phyloP scores from a whole-genome alignment of 1,140 invertebrate genomes.

The Physella acuta region DNA sequence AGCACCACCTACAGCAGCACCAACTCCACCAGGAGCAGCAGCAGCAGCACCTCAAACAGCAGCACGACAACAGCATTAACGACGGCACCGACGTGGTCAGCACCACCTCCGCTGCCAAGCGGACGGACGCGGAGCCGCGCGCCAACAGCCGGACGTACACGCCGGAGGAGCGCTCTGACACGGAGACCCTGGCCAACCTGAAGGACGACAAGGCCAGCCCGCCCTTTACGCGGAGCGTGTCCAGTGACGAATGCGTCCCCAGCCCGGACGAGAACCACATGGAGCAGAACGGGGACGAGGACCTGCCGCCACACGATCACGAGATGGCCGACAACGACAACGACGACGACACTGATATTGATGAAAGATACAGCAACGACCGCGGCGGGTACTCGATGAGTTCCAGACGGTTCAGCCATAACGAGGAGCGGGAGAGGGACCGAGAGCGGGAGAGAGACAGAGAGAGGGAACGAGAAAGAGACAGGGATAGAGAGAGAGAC shows the following conservation, averaged over 20 bases:
- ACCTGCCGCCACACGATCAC: conserved; percentile 4
- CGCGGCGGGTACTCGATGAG: conserved; percentile 3
- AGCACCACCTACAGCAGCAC: conserved; percentile 17
- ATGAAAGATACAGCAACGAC: conserved; percentile 9
- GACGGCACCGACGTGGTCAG: conserved; percentile 23
- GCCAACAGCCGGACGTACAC: neutral
- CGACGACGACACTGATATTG: conserved; percentile 18
- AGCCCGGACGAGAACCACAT: conserved; percentile 28
- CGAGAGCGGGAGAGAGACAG: neutral
- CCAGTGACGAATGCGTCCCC: conserved; percentile 31
- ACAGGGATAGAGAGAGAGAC: neutral
- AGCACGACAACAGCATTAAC: conserved; percentile 1
- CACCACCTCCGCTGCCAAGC: conserved; percentile 10
- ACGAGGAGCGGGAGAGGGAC: conserved; percentile 5
- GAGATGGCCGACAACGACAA: conserved; percentile 17
- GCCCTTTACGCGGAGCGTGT: conserved; percentile 23
- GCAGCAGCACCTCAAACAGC: neutral
- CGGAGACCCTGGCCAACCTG: neutral
- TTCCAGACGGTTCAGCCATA: neutral
- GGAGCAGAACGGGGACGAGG: conserved; percentile 27
- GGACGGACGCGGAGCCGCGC: neutral
- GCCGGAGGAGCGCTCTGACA: conserved; percentile 10
- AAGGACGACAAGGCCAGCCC: conserved; percentile 13
- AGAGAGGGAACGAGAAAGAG: neutral
- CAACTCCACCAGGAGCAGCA: neutral